Conservation (phyloP, 2,113 vertebrate species). For the Toxotes chatareus region DNA sequence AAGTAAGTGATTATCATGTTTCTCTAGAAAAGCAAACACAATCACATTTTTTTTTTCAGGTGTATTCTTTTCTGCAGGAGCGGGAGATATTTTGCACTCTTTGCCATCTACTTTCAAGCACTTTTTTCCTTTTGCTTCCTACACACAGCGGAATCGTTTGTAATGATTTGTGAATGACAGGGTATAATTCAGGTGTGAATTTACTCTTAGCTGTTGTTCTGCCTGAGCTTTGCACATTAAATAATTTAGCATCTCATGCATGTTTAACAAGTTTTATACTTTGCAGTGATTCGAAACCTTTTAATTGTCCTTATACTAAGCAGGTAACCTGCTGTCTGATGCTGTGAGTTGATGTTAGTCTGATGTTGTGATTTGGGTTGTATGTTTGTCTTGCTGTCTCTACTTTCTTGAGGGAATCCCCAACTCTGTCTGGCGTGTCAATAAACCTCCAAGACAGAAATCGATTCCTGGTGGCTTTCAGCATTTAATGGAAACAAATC, state of each 20-base stretch:
- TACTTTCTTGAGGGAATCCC: constrained; percentile 10
- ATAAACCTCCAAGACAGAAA: constrained; percentile 19
- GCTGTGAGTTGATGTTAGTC: background rate
- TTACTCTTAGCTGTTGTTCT: background rate
- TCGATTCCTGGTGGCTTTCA: constrained; percentile 22
- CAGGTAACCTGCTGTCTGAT: background rate
- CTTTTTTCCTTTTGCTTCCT: constrained; percentile 5
- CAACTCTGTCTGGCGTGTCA: constrained; percentile 1
- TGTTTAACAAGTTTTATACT: background rate
- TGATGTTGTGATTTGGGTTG: background rate
- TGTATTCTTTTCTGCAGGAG: constrained; percentile 26
- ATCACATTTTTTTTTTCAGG: background rate
- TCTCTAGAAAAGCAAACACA: constrained; percentile 38
- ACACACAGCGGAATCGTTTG: background rate
- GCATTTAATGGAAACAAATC: constrained; percentile 4
- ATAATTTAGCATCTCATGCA: background rate
- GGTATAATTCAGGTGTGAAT: background rate
- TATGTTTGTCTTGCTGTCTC: background rate
- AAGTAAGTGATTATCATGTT: constrained; percentile 43
- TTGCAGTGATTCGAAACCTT: background rate
- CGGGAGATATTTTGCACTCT: background rate
- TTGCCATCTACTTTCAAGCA: constrained; percentile 10
- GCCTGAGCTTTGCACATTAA: background rate
- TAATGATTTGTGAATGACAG: background rate
- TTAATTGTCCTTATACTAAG: background rate